Conservation (phyloP, 2,113 vertebrate species). For the Melanerpes aurifrons region DNA sequence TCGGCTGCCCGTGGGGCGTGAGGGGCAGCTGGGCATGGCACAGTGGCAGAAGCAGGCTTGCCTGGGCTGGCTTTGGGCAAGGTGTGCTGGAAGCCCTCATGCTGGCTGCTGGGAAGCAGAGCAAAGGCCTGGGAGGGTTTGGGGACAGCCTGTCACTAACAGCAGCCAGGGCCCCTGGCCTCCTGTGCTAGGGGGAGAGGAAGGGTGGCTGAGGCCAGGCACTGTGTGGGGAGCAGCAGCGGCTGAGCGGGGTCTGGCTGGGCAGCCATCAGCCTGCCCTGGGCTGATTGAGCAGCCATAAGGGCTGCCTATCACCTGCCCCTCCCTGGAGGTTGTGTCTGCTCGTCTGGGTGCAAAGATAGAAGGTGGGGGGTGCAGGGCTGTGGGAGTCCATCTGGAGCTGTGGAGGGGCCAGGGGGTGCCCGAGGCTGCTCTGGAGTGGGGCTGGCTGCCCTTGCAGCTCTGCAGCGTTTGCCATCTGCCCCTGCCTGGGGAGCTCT, state of each 20-base stretch:
- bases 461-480: not conserved
- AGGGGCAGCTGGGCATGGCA: not conserved
- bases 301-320: not conserved
- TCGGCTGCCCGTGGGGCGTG: too few relatives aligned
- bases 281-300: not conserved
- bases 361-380: not conserved
- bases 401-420: not conserved
- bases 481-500: not conserved
- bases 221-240: not conserved
- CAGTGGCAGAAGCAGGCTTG: fast-evolving
- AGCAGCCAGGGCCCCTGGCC: fast-evolving
- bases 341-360: not conserved
- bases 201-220: not conserved
- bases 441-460: not conserved
- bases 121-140: fast-evolving
- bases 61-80: not conserved
- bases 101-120: not conserved
- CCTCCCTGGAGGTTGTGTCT: not conserved
- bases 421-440: fast-evolving
- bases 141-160: fast-evolving
- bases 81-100: not conserved
- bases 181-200: not conserved
- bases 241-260: not conserved
- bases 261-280: not conserved
- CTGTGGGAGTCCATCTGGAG: fast-evolving